These are phyloP conservation scores for Poecilia wingei DNA, from an alignment of 2,797 vertebrate genomes.

Conservation along the genomic window DNA sequence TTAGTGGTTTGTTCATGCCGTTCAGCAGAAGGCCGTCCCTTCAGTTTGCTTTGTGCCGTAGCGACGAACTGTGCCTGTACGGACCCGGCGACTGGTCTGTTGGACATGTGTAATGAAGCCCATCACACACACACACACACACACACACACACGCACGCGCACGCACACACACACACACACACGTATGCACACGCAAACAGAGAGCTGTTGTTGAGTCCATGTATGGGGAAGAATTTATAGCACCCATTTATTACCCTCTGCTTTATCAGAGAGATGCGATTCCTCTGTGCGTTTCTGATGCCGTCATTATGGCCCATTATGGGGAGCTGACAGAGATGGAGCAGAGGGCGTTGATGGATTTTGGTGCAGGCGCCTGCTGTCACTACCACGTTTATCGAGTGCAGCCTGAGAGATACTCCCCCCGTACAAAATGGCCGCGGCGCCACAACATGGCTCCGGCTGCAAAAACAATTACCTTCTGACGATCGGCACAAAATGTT, in stretches of 20 bases:
- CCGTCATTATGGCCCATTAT: slow-evolving; percentile 69
- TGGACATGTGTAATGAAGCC: slow-evolving; percentile 77
- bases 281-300: slow-evolving; percentile 53
- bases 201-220: slow-evolving; percentile 42
- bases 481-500: slow-evolving; percentile 35
- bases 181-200: slow-evolving; percentile 35
- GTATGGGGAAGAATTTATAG: slow-evolving; percentile 64
- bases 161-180: slow-evolving; percentile 50
- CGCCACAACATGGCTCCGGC: slow-evolving; percentile 67
- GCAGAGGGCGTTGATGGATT: slow-evolving; percentile 72
- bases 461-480: slow-evolving; percentile 38
- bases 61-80: slow-evolving; percentile 78
- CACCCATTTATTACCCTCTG: slow-evolving; percentile 67
- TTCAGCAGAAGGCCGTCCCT: slow-evolving; percentile 77
- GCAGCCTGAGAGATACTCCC: slow-evolving; percentile 28
- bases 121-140: slow-evolving; percentile 60
- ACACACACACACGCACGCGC: slow-evolving; percentile 44
- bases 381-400: slow-evolving; percentile 58
- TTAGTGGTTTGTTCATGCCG: slow-evolving; percentile 24
- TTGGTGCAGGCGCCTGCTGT: slow-evolving; percentile 40
- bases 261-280: slow-evolving; percentile 71
- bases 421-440: slow-evolving; percentile 76
- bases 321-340: slow-evolving; percentile 67
- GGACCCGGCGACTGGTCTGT: slow-evolving; percentile 68
- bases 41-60: slow-evolving; percentile 80